Base-by-base conservation (phyloP, 2,888 invertebrate species). In the Mallateleia sp. region DNA sequence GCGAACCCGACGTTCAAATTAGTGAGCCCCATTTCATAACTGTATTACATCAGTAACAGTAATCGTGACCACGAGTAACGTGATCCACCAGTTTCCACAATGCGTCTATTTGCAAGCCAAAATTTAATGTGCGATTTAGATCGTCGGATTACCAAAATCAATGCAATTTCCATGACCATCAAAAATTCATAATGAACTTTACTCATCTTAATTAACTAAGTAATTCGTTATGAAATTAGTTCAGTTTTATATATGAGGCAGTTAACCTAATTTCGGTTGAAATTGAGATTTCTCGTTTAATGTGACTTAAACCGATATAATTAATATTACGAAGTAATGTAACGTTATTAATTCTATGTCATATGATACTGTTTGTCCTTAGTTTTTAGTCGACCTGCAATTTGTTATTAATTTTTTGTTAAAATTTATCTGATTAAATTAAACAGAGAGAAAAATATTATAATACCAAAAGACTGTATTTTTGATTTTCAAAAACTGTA, bases 1-100 rank as follows among this genome's bases (percentile, higher is more conserved):
- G 80, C 45, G 64, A 38, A 15, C 34, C 50, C 34, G 25, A 22
- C 72, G 38, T 24, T 60, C 81, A 83, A 83, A 83, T 83, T 83
- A 83, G 77, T 56, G 56, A 58, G 82, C 66, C 77, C 66, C 62
- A 77, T 83, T 83, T 83, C 75, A 77, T 77, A 83, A 83, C 69
- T 56, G 69, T 64, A 77, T 83, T 83, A 83, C 82, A 83, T 77
- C 77, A 74, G 67, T 54, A 69, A 69, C 71, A 75, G 69, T 67
- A 60, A 83, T 83, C 77, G 28, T 78, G 71, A 83, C 71, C 71
- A 25, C 77, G 18, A 71, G 77, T 64, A 77, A 74, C 77, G n/a
- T 50, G 62, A 75, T 74, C 67, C 62, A 52, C 56, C 34, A 50
- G 38, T 62, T 62, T 32, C 54, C 34, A 52, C 22, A 80, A 28